Percentiles rank a stretch among this genome's conserved stretches.
phyloP scores from a whole-genome alignment of 2,113 vertebrate species.

The Ictalurus punctatus region DNA sequence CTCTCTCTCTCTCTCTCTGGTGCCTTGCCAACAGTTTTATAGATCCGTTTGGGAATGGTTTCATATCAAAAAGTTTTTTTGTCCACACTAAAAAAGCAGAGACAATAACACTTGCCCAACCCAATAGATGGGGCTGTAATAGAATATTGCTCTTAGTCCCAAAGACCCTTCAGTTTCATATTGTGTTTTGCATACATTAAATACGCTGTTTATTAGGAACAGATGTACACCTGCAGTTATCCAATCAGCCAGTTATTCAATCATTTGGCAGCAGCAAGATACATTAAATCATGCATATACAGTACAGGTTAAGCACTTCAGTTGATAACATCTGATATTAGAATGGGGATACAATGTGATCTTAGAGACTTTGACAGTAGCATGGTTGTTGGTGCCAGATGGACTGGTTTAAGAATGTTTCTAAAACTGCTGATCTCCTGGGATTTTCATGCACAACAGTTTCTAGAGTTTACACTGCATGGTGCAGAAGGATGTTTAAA shows the following conservation, averaged over 20 bases:
- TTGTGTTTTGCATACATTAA: not conserved
- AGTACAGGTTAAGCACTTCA: not conserved
- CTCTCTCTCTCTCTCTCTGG: not conserved
- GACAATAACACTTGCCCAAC: not conserved
- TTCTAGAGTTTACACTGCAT: not conserved
- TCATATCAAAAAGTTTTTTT: slow-evolving; percentile 3
- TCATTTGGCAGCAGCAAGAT: not conserved
- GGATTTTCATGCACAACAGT: not conserved
- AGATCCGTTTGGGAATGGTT: slow-evolving; percentile 14
- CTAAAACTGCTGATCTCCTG: not conserved
- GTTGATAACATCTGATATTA: not conserved
- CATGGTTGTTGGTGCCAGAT: not conserved
- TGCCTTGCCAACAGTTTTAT: not conserved
- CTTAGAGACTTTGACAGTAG: not conserved
- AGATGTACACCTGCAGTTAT: not conserved
- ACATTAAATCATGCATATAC: not conserved
- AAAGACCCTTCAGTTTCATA: not conserved
- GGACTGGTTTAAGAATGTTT: not conserved
- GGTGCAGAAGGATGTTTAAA: not conserved
- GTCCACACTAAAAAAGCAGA: slow-evolving; percentile 7
- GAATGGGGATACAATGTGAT: not conserved
- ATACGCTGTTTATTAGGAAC: not conserved
- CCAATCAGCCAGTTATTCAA: not conserved
- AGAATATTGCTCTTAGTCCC: not conserved
- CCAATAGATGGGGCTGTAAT: not conserved